Conservation (phyloP, 2,797 vertebrate genomes). For the Alfaro cultratus region DNA sequence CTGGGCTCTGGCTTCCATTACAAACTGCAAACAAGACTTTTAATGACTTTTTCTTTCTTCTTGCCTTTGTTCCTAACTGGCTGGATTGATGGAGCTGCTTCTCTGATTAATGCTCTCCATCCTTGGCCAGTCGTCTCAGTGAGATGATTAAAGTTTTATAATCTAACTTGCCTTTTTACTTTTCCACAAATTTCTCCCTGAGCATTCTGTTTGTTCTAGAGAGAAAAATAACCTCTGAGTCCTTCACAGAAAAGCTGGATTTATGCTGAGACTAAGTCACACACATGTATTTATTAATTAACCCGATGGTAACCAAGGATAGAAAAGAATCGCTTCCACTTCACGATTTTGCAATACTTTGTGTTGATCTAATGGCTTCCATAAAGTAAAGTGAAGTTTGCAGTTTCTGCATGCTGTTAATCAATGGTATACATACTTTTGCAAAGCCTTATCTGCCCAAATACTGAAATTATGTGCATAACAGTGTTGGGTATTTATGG, state of each 20-base stretch:
- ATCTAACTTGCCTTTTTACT: neutral
- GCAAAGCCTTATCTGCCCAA: neutral
- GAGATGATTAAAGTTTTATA: neutral
- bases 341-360: neutral
- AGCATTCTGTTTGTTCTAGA: too few species aligned
- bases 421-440: neutral
- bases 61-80: neutral
- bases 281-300: neutral
- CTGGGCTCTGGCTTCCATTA: too few species aligned
- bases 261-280: neutral
- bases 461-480: neutral
- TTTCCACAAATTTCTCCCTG: neutral
- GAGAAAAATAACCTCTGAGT: neutral
- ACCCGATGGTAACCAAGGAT: neutral
- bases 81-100: neutral
- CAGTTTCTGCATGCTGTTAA: conserved; percentile 24
- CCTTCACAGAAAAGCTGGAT: neutral
- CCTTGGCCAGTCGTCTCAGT: neutral
- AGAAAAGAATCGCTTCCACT: neutral
- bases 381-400: neutral
- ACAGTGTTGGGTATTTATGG: conserved; percentile 3
- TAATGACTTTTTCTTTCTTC: neutral
- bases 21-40: neutral
- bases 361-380: neutral
- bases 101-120: neutral